These are phyloP conservation scores for Bembecia ichneumoniformis DNA, from an alignment of 2,888 invertebrate genomes.

Conservation along the genomic window DNA sequence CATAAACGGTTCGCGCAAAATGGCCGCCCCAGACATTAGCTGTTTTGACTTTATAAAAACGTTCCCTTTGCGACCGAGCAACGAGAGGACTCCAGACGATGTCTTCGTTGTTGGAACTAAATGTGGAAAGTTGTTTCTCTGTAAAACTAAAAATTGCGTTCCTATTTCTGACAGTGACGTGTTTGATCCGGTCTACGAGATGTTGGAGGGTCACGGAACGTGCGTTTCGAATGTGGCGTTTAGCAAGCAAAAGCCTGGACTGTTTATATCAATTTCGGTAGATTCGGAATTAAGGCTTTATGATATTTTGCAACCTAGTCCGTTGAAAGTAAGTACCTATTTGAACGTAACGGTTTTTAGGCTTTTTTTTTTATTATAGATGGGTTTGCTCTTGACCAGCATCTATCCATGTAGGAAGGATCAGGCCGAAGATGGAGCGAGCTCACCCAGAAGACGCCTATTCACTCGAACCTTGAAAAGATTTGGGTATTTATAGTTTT, in stretches of 20 bases:
- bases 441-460: no score
- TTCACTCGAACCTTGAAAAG: no score
- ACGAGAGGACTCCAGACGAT: conserved; percentile 35
- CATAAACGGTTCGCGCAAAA: conserved; percentile 36
- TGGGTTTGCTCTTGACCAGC: no score
- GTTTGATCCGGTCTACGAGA: conserved; percentile 43
- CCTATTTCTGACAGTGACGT: conserved; percentile 14
- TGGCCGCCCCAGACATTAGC: conserved; percentile 33
- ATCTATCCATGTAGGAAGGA: no score
- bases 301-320: conserved; percentile 36
- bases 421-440: no score
- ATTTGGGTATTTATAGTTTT: no score
- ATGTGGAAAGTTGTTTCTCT: conserved; percentile 37
- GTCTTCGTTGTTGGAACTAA: conserved; percentile 49
- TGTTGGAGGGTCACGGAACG: conserved; percentile 34
- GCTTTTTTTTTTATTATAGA: no score
- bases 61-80: conserved; percentile 32
- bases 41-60: conserved; percentile 53
- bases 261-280: conserved; percentile 47
- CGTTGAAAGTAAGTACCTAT: conserved; percentile 44
- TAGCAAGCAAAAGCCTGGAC: conserved; percentile 35
- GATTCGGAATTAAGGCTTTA: conserved; percentile 53
- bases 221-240: conserved; percentile 47
- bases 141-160: conserved; percentile 28
- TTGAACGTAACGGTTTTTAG: not conserved